phyloP scores from a whole-genome alignment of 1,140 invertebrate genomes.

The Homalodisca vitripennis region DNA sequence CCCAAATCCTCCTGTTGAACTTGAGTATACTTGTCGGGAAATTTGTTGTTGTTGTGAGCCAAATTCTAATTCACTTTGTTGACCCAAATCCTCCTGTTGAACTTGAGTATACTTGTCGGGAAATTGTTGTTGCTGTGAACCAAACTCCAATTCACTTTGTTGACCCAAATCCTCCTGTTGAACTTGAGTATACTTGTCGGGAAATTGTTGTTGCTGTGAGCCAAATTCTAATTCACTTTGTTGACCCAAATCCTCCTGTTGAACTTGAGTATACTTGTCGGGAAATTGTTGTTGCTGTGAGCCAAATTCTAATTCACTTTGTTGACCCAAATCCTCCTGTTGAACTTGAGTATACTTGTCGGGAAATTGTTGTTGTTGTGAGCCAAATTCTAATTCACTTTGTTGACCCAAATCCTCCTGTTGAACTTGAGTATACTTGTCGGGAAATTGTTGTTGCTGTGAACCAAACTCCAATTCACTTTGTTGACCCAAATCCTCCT shows the following conservation, averaged over 20 bases:
- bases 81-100: too few relatives aligned
- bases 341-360: not conserved
- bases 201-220: not conserved
- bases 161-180: too few relatives aligned
- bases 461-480: too few relatives aligned
- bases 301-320: conserved; percentile 25
- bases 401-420: conserved; percentile 41
- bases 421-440: conserved; percentile 4
- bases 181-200: too few relatives aligned
- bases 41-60: too few relatives aligned
- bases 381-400: not conserved
- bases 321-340: conserved; percentile 2
- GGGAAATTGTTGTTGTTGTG: not conserved
- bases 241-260: conserved; percentile 37
- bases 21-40: too few relatives aligned
- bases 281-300: not conserved
- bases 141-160: too few relatives aligned
- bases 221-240: conserved; percentile 32
- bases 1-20: conserved; percentile 31
- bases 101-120: not conserved
- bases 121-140: not conserved
- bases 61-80: too few relatives aligned
- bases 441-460: too few relatives aligned
- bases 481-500: too few relatives aligned
- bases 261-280: not conserved